Conservation (phyloP, 2,797 vertebrate genomes). For the Hyperoplus immaculatus region DNA sequence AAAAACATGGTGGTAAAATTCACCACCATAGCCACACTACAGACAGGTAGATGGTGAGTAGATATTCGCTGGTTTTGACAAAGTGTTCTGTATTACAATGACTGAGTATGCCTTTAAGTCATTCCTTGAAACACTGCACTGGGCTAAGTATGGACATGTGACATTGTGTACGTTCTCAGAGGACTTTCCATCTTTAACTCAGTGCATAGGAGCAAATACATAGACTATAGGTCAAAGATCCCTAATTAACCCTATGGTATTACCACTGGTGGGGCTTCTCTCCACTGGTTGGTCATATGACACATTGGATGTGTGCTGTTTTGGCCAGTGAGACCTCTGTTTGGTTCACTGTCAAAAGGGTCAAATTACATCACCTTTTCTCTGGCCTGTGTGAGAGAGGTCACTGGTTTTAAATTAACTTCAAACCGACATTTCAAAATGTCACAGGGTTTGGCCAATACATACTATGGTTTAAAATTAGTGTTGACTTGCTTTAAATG, state of each 20-base stretch:
- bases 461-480: neutral
- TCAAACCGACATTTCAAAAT: slow-evolving; percentile 47
- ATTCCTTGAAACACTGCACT: slow-evolving; percentile 2
- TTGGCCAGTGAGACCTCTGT: neutral
- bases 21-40: too few species aligned
- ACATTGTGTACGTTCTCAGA: slow-evolving; percentile 57
- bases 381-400: slow-evolving; percentile 15
- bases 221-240: slow-evolving; percentile 49
- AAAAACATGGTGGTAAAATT: too few species aligned
- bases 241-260: slow-evolving; percentile 38
- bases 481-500: neutral
- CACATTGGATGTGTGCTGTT: slow-evolving; percentile 21
- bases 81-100: too few species aligned
- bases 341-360: slow-evolving; percentile 16
- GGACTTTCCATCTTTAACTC: slow-evolving; percentile 61
- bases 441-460: slow-evolving; percentile 24
- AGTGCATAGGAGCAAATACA: neutral
- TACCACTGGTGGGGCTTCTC: slow-evolving; percentile 19
- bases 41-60: too few species aligned
- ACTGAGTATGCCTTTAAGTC: neutral
- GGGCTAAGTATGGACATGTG: slow-evolving; percentile 47
- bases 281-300: slow-evolving; percentile 12
- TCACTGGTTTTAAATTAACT: slow-evolving; percentile 52
- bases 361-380: slow-evolving; percentile 49
- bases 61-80: too few species aligned